phyloP scores from a whole-genome alignment of 1,140 invertebrate species.

The Tribolium castaneum region DNA sequence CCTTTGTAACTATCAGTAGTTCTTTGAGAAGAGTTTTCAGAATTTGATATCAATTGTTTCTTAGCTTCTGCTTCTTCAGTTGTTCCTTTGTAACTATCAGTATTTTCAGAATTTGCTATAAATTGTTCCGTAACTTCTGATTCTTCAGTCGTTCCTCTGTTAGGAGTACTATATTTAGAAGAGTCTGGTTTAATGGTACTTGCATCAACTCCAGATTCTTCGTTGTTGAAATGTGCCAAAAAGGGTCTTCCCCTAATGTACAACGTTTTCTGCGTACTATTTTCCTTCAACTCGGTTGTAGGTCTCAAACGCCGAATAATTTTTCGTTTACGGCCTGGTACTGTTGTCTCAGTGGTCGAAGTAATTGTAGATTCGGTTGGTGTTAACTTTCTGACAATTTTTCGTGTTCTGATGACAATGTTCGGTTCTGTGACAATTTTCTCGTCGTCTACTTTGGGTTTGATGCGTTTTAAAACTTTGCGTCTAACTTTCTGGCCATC shows the following conservation, averaged over 20 bases:
- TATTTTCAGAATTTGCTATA: no score
- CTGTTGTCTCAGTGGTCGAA: constrained; percentile 25
- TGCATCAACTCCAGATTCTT: no score
- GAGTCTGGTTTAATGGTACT: no score
- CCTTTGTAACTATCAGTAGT: neutral
- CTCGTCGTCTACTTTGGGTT: constrained; percentile 47
- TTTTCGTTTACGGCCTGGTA: constrained; percentile 53
- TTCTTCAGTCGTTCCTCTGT: constrained; percentile 5
- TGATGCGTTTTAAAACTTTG: constrained; percentile 37
- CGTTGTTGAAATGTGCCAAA: neutral
- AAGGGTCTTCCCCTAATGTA: constrained; percentile 14
- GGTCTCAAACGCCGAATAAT: constrained; percentile 53
- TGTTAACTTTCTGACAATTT: constrained; percentile 68
- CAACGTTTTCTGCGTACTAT: neutral
- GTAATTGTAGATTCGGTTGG: constrained; percentile 53
- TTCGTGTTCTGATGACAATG: constrained; percentile 63
- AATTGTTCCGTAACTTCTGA: neutral
- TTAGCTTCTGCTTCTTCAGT: neutral
- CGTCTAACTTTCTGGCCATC: constrained; percentile 46
- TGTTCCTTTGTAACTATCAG: no score
- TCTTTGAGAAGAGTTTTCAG: neutral
- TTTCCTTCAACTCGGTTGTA: neutral
- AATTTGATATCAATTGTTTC: no score
- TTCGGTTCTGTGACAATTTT: constrained; percentile 52
- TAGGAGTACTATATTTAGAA: constrained; percentile 11